phyloP scores from a whole-genome alignment of 2,888 invertebrate species.

The Schizotus pectinicornis region DNA sequence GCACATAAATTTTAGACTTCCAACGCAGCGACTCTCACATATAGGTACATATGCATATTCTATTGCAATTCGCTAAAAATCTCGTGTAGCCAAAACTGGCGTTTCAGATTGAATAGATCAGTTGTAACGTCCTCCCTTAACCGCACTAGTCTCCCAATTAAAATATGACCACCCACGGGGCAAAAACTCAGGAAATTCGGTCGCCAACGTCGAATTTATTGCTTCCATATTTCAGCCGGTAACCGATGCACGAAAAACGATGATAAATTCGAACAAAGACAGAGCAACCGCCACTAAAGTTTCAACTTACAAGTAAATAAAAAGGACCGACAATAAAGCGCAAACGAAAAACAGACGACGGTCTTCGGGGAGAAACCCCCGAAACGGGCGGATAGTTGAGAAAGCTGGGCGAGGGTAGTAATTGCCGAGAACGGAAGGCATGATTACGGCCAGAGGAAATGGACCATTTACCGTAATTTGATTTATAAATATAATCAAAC shows the following conservation, averaged over 20 bases:
- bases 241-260: slow-evolving; percentile 5
- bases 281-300: no score
- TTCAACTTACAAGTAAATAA: slow-evolving; percentile 3
- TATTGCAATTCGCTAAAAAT: no score
- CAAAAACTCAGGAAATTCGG: no score
- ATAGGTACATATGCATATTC: no score
- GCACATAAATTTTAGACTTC: no score
- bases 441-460: slow-evolving; percentile 44
- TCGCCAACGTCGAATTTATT: no score
- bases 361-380: not conserved
- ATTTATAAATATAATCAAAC: slow-evolving; percentile 47
- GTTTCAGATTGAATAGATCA: no score
- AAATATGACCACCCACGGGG: no score
- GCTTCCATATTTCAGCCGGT: not conserved
- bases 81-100: no score
- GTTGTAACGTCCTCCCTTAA: no score
- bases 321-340: slow-evolving; percentile 2
- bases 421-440: slow-evolving; percentile 44
- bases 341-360: not conserved
- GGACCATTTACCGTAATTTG: slow-evolving; percentile 45
- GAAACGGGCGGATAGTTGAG: not conserved
- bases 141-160: no score
- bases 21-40: no score
- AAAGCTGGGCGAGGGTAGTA: slow-evolving; percentile 39
- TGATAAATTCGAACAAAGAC: slow-evolving; percentile 1